Evolutionary conservation across 2,797 vertebrate genomes (phyloP), one percentile per base, ranked within the genome.

Genomic region (Nannoperca australis): DNA sequence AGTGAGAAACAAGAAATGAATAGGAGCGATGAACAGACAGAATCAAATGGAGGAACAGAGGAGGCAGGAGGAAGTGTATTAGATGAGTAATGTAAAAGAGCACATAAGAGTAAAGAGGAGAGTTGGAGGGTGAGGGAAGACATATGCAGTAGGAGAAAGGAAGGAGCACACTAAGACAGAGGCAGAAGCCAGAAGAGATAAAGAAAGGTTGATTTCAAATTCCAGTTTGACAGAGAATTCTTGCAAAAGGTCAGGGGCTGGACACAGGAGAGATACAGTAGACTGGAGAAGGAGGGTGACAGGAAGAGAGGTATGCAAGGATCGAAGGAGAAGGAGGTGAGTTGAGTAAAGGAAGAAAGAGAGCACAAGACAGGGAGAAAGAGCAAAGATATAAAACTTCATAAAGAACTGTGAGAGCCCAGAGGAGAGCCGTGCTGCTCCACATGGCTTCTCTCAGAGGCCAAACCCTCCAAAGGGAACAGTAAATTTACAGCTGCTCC

Each of bases 391-490:
- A 88, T 93, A n/a, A n/a, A n/a, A n/a, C n/a, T n/a, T n/a, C n/a
- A n/a, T n/a, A n/a, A n/a, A n/a, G n/a, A n/a, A 93, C 84, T 91
- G 34, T 42, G 87, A 78, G 81, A 84, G 79, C 95, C 92, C 94
- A 78, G 49, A 95, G 93, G 95, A 95, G 73, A 85, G 62, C 80
- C 72, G 60, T 53, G 66, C 84, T 73, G 76, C 81, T 90, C 72
- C 80, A 89, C 89, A 88, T 89, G 83, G 77, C 86, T 90, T 89
- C 88, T 85, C 86, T 91, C 79, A 81, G 77, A 91, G 91, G 88
- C 92, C 82, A 87, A 91, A 90, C 85, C 84, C 91, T 85, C 86
- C 70, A 13, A 78, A 60, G 83, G 82, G 85, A 91, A 67, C 70
- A 42, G 74, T 78, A 85, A 81, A 79, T 85, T 71, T 75, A 82